Conservation (phyloP, 2,113 vertebrate species). For the Gavia stellata region DNA sequence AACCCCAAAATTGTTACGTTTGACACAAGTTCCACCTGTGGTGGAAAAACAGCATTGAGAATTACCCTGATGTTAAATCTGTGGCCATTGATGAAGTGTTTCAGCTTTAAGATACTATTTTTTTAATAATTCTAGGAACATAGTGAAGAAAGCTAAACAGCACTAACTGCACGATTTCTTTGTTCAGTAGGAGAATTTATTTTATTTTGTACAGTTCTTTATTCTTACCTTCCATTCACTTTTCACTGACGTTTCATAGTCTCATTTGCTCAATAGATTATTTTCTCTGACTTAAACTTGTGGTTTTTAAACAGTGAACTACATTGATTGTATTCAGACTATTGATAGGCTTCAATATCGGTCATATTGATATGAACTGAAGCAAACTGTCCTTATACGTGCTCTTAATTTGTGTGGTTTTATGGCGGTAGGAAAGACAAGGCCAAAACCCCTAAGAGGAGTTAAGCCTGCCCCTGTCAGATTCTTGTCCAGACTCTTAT, state of each 20-base stretch:
- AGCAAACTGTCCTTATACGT: neutral
- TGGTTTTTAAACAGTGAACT: neutral
- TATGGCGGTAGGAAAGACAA: neutral
- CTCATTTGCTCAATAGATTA: neutral
- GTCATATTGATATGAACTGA: neutral
- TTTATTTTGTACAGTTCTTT: neutral
- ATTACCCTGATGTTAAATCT: neutral
- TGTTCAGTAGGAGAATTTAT: neutral
- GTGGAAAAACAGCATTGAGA: neutral
- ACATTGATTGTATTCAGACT: neutral
- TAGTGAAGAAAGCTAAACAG: neutral
- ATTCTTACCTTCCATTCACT: neutral
- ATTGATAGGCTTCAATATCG: neutral
- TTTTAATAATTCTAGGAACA: neutral
- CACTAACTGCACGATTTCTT: neutral
- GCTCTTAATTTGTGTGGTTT: neutral
- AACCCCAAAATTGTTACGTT: neutral
- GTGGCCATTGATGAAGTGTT: neutral
- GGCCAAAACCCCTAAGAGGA: neutral
- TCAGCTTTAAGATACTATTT: neutral
- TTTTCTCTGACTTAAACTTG: neutral
- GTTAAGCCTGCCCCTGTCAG: neutral
- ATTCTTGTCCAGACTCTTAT: neutral
- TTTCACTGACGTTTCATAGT: neutral
- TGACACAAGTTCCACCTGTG: neutral